Base-by-base conservation (phyloP, 2,797 vertebrate species). In the Phalloptychus januarius region DNA sequence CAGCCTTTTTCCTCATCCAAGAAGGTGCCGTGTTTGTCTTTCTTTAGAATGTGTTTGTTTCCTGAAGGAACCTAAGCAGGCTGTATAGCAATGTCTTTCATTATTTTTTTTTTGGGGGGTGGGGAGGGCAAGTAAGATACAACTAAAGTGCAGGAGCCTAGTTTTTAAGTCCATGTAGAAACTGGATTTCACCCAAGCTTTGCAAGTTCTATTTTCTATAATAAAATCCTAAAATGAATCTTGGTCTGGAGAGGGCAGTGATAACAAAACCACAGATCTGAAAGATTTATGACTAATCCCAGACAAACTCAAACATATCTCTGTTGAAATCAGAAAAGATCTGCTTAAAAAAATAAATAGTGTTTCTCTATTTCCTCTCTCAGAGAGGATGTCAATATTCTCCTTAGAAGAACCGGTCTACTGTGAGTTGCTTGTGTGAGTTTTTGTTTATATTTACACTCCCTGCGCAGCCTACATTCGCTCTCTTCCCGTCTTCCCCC, bases 391-490 rank as follows among this genome's bases (percentile, higher is more conserved):
- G 81, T 81, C 84, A 71, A 40, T 80, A 54, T 42, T 85, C 82
- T 86, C 33, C 28, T 88, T 77, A 77, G 77, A 72, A 83, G 70
- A 79, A 48, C 36, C 5, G 12, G 76, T 72, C 69, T 71, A 48
- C 74, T 80, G 74, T 71, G 80, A 82, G 78, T 80, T 44, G 69
- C 61, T 73, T 82, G 79, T 78, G 82, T 85, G 20, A 40, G 5
- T 69, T 42, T 88, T 83, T 87, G 77, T 89, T 87, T 77, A 79
- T 88, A 86, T 88, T 87, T 82, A 78, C 80, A 79, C 73, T 84
- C 71, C 81, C 79, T 84, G 82, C 46, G 75, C 81, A 84, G 86
- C 86, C 77, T 54, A 77, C 23, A 13, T 76, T 76, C 81, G 76
- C 81, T 78, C 6, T 10, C 83, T 75, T 83, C 74, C 80, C 70